These are phyloP conservation scores for Atrina japonica DNA, from an alignment of 2,888 invertebrate species.

Conservation along the genomic window DNA sequence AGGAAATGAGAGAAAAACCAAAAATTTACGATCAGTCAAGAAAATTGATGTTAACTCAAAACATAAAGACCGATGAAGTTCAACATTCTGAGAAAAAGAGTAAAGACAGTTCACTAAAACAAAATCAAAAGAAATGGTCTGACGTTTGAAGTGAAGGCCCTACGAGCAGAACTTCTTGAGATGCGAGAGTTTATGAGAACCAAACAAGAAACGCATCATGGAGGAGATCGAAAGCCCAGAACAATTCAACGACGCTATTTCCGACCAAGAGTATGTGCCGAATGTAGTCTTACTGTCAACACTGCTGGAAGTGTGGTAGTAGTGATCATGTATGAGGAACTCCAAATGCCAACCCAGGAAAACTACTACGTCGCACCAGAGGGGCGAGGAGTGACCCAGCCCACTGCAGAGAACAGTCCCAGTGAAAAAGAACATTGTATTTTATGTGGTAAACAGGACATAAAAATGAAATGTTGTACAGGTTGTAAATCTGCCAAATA, in stretches of 20 bases:
- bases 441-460: no score
- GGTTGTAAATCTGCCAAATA: no score
- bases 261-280: background rate
- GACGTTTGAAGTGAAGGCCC: constrained; percentile 4
- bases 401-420: no score
- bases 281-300: constrained; percentile 21
- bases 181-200: no score
- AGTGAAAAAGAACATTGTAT: no score
- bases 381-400: no score
- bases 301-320: constrained; percentile 35
- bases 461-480: no score
- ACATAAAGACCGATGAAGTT: background rate
- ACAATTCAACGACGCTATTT: background rate
- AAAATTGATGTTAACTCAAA: background rate
- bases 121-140: no score
- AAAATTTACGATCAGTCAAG: constrained; percentile 5
- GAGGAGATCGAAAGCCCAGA: no score
- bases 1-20: constrained; percentile 7
- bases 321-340: constrained; percentile 26
- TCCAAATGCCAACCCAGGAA: constrained; percentile 1
- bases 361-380: background rate
- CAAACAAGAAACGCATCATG: no score
- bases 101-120: no score
- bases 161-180: constrained; percentile 8
- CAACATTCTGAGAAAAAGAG: background rate